Evolutionary conservation across 1,140 invertebrate genomes (phyloP), one percentile per base, ranked within the genome.

Genomic region (Cataglyphis hispanica): DNA sequence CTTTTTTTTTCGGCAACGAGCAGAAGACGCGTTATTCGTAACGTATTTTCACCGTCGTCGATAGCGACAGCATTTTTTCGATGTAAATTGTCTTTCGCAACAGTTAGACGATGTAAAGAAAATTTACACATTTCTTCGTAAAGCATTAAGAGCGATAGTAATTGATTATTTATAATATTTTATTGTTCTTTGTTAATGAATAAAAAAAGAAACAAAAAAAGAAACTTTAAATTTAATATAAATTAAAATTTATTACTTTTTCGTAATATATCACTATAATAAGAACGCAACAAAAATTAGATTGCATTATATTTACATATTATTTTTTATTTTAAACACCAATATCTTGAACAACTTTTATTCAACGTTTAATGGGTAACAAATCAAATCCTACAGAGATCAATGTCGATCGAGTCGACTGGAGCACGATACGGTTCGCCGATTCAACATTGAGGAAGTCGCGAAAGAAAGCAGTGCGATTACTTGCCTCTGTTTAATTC

Each of bases 401-500:
- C 78, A 74, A 60, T 83, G 67, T 74, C 78, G 78, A 83, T 83
- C 31, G 63, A 67, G 56, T 80, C 67, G 50, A 27, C n/a, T 13
- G 37, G 11, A 37, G 53, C 6, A 13, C 40, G 53, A 83, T 46
- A 72, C 40, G 78, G 67, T 83, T 74, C 78, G 78, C 78, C 43
- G 53, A 83, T 83, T 74, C 37, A 27, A 74, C 37, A 81, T 74
- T 81, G 37, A 53, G 78, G 78, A 81, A 81, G 64, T 83, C 40
- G 78, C 53, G 19, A 27, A 74, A 56, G 19, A 27, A 74, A 56
- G 78, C 40, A 74, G 64, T 67, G 25, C 53, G 56, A 83, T 83
- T 83, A 83, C 34, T 22, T 34, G 67, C 25, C 67, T 40, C 78
- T 56, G 43, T 83, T 74, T 81, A 72, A 74, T 72, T 83, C 37